Conservation (phyloP, 2,888 invertebrate genomes). For the Habrosyne pyritoides region DNA sequence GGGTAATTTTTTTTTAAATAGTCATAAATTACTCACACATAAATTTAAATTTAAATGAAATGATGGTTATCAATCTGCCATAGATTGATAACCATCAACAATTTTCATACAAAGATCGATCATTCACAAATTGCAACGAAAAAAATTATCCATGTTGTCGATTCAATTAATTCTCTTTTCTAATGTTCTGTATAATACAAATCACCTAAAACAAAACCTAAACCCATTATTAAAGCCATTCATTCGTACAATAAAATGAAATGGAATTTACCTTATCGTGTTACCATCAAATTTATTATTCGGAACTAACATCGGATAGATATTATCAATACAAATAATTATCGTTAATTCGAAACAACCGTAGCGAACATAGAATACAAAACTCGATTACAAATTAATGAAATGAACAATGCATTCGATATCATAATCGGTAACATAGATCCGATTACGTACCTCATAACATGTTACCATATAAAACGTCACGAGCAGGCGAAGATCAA, state of each 20-base stretch:
- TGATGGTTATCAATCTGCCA: too few species aligned
- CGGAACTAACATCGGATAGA: not conserved
- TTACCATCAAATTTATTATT: slow-evolving; percentile 1
- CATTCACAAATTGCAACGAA: too few species aligned
- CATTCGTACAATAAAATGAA: not conserved
- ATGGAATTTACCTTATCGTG: not conserved
- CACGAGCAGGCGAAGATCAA: slow-evolving; percentile 18
- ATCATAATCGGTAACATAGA: not conserved
- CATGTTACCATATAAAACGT: slow-evolving; percentile 7
- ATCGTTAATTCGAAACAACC: not conserved
- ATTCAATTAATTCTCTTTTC: too few species aligned
- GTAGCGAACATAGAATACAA: not conserved
- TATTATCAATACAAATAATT: slow-evolving; percentile 1
- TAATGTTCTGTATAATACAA: not conserved
- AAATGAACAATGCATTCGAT: not conserved
- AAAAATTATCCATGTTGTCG: too few species aligned
- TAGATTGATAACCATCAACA: too few species aligned
- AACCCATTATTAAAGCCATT: not conserved
- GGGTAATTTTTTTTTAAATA: too few species aligned
- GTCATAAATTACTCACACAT: too few species aligned
- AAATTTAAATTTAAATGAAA: too few species aligned
- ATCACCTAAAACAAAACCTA: not conserved
- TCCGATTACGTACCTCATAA: not conserved
- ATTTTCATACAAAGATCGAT: too few species aligned
- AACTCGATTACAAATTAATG: not conserved